phyloP scores from a whole-genome alignment of 2,888 invertebrate species.

The Cartodere bifasciata region DNA sequence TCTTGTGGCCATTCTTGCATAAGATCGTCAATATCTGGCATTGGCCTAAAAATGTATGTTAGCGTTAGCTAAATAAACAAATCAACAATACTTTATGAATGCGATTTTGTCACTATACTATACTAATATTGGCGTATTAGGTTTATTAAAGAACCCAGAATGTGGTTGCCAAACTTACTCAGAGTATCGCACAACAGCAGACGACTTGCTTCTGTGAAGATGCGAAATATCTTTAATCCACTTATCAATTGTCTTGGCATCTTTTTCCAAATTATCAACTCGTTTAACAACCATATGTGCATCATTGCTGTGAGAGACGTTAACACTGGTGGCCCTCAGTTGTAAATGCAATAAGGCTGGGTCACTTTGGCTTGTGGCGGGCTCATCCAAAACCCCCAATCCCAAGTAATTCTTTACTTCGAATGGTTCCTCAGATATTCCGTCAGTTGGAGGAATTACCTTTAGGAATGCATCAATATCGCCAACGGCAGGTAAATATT shows the following conservation, averaged over 20 bases:
- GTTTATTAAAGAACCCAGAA: too few relatives aligned
- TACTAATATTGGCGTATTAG: constrained; percentile 1
- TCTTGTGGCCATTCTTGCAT: constrained; percentile 93
- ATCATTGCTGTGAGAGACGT: constrained; percentile 26
- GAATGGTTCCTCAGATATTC: constrained; percentile 26
- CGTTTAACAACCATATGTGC: constrained; percentile 55
- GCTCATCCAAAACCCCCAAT: constrained; percentile 81
- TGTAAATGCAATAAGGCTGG: constrained; percentile 88
- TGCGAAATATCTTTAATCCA: constrained; percentile 96
- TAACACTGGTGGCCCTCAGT: constrained; percentile 56
- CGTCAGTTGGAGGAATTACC: constrained; percentile 67
- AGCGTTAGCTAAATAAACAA: too few relatives aligned
- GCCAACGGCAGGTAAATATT: constrained; percentile 95
- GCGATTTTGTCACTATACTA: constrained; percentile 1
- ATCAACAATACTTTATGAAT: constrained; percentile 3
- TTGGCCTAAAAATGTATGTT: constrained; percentile 50
- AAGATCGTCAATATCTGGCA: constrained; percentile 86
- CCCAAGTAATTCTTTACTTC: constrained; percentile 39
- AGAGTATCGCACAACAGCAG: constrained; percentile 69
- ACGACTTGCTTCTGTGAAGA: constrained; percentile 79
- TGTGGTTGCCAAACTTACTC: constrained; percentile 50
- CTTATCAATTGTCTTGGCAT: constrained; percentile 81
- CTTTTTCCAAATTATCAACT: constrained; percentile 71
- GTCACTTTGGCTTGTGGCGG: constrained; percentile 89
- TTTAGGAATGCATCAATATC: constrained; percentile 98